These are phyloP conservation scores for Agonum fuliginosum DNA, from an alignment of 2,888 invertebrate species.

Conservation along the genomic window DNA sequence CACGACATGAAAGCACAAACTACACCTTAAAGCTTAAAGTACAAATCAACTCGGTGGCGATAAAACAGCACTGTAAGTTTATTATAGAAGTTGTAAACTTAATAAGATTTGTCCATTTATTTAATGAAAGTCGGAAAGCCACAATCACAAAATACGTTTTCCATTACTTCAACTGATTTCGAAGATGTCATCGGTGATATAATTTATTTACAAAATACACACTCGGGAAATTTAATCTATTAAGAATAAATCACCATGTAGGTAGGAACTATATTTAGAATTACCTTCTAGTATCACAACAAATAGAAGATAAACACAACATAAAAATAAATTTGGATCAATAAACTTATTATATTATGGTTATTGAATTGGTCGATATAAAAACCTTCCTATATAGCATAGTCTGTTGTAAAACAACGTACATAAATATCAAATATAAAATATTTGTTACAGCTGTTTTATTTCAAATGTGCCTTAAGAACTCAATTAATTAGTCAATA, in stretches of 20 bases:
- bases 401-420: no score
- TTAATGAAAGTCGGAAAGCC: slow-evolving; percentile 35
- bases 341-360: no score
- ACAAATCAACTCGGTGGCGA: slow-evolving; percentile 32
- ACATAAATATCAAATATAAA: no score
- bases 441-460: no score
- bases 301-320: no score
- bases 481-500: no score
- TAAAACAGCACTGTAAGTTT: slow-evolving; percentile 35
- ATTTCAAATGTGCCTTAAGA: no score
- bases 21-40: neutral
- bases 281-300: no score
- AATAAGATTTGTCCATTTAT: slow-evolving; percentile 51
- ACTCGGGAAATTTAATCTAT: neutral
- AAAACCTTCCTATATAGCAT: no score
- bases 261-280: no score
- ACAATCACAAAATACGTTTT: slow-evolving; percentile 40
- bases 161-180: slow-evolving; percentile 28
- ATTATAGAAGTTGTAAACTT: slow-evolving; percentile 44
- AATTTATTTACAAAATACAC: neutral
- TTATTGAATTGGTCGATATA: no score
- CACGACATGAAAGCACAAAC: slow-evolving; percentile 19
- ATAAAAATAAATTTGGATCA: neutral
- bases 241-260: no score
- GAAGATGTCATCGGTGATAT: neutral